Percentiles rank a stretch among this genome's conserved stretches.
phyloP scores from a whole-genome alignment of 2,888 invertebrate genomes.

The Orthosia gracilis region DNA sequence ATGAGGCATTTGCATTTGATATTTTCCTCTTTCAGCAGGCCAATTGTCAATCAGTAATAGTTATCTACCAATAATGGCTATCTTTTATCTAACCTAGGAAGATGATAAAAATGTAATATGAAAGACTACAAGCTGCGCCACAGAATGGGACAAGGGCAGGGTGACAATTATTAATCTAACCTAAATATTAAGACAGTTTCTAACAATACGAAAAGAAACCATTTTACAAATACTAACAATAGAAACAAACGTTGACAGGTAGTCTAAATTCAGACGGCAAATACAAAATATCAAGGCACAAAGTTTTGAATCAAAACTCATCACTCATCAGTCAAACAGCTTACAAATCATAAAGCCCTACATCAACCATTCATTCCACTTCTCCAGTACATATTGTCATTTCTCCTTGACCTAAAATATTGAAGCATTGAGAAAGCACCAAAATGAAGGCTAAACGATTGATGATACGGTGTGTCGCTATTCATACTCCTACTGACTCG shows the following conservation, averaged over 20 bases:
- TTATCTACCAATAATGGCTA: neutral
- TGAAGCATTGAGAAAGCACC: slow-evolving; percentile 55
- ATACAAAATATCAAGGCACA: slow-evolving; percentile 1
- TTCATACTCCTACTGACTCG: slow-evolving; percentile 65
- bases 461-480: slow-evolving; percentile 58
- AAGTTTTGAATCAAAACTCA: slow-evolving; percentile 21
- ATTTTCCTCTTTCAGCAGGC: too few relatives aligned
- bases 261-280: neutral
- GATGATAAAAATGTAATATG: neutral
- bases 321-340: slow-evolving; percentile 42
- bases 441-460: slow-evolving; percentile 61
- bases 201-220: neutral
- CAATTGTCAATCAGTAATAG: neutral
- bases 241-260: neutral
- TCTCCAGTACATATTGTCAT: slow-evolving; percentile 48
- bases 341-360: slow-evolving; percentile 37
- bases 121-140: neutral
- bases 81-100: neutral
- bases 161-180: neutral
- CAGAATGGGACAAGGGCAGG: neutral
- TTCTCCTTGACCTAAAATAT: slow-evolving; percentile 59
- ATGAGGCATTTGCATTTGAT: too few relatives aligned
- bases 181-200: neutral
- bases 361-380: slow-evolving; percentile 32
- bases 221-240: neutral